Base-by-base conservation (phyloP, 2,888 invertebrate species). In the Apotomis turbidana region DNA sequence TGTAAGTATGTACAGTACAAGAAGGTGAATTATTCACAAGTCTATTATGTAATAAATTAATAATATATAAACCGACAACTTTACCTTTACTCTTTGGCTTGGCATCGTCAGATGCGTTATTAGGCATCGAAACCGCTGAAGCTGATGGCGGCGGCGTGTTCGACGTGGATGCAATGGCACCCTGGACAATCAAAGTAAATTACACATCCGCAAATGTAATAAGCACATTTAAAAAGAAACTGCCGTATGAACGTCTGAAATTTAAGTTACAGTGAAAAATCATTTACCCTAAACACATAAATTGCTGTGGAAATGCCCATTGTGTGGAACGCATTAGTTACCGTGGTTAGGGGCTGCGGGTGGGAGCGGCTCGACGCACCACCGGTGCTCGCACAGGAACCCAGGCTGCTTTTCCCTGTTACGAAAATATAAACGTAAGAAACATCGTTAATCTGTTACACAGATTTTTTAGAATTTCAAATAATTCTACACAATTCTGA, bases 321-420 rank as follows among this genome's bases (percentile, higher is more conserved):
- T 27, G 2, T 27, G 27, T 27, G 27, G 27, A 41, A 41, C 6
- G 41, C 41, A 6, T 41, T 41, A 6, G 41, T 80, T 83, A 93
- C 93, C 93, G 93, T 91, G 85, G 90, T 91, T 86, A 91, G 74
- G 57, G 91, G 86, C 85, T 92, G 93, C 85, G 91, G 90, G 89
- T 93, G 92, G 76, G 93, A 90, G 87, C 93, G 90, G 88, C 90
- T 87, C 88, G 93, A 90, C 88, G 91, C 91, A 87, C 92, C 93
- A 81, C 93, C 93, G 85, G 91, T 90, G 83, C 95, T 95, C 83
- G 95, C 95, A 90, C 95, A 95, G 91, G 95, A 95, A 95, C 95
- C 95, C 95, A 94, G 96, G 94, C 93, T 93, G 94, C 87, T 91
- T 92, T 94, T 94, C 82, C 93, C 93, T 93, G 82, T 60, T 75